phyloP scores from a whole-genome alignment of 2,113 vertebrate species.

The Tetrao urogallus region DNA sequence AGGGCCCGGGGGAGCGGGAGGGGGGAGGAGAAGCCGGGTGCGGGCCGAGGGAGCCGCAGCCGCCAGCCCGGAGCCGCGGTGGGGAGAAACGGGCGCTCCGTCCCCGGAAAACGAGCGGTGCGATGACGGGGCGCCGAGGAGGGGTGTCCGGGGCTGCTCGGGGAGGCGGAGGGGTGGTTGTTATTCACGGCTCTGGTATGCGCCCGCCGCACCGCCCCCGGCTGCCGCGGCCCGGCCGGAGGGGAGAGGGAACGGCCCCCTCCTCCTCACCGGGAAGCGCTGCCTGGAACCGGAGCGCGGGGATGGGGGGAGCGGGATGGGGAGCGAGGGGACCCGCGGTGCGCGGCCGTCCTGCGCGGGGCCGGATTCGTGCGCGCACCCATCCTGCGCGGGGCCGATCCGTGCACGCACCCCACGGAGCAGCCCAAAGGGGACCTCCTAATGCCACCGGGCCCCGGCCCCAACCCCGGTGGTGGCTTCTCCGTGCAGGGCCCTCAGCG shows the following conservation, averaged over 20 bases:
- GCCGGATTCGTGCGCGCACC: too few relatives aligned
- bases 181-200: constrained; percentile 43
- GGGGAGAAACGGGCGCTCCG: neutral
- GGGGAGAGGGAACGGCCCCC: too few relatives aligned
- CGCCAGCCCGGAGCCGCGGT: neutral
- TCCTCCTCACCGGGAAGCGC: too few relatives aligned
- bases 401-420: neutral
- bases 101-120: neutral
- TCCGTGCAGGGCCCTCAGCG: neutral
- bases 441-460: neutral
- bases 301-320: too few relatives aligned
- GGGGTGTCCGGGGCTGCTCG: neutral
- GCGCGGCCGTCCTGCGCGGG: too few relatives aligned
- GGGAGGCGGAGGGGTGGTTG: neutral
- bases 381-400: neutral
- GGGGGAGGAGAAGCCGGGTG: neutral
- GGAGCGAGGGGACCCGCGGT: too few relatives aligned
- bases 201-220: neutral
- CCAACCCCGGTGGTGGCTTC: neutral
- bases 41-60: neutral
- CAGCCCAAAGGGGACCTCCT: neutral
- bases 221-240: too few relatives aligned
- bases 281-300: too few relatives aligned
- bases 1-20: constrained; percentile 4
- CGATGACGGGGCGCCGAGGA: neutral